Conservation (phyloP, 2,797 vertebrate species). For the Clarias laeviceps region DNA sequence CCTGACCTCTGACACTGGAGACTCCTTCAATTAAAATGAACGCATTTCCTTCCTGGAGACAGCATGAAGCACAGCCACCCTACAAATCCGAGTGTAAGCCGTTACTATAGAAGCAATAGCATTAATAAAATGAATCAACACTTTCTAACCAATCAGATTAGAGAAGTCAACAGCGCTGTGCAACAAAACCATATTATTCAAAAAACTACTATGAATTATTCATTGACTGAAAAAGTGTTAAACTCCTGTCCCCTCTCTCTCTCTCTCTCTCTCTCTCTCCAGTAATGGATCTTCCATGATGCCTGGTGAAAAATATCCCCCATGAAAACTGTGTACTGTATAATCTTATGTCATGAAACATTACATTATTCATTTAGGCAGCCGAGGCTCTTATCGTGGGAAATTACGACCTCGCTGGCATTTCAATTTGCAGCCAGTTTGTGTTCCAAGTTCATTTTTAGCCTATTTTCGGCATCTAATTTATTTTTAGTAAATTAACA, state of each 20-base stretch:
- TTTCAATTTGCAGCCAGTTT: slow-evolving; percentile 32
- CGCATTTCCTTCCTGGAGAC: neutral
- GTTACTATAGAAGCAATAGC: neutral
- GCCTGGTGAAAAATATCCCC: slow-evolving; percentile 23
- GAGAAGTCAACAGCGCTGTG: neutral
- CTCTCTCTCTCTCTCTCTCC: neutral
- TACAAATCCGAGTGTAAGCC: neutral
- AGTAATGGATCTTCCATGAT: slow-evolving; percentile 29
- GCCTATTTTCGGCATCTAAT: slow-evolving; percentile 9
- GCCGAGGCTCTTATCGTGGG: slow-evolving; percentile 1
- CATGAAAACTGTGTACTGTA: slow-evolving; percentile 29
- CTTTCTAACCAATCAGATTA: neutral
- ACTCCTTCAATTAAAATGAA: neutral
- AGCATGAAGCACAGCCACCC: neutral
- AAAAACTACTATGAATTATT: neutral
- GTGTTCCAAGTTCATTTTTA: slow-evolving; percentile 18
- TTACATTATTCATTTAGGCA: slow-evolving; percentile 19
- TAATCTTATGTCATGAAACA: slow-evolving; percentile 12
- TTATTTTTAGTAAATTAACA: slow-evolving; percentile 41
- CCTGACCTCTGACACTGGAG: neutral
- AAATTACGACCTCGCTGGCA: slow-evolving; percentile 18
- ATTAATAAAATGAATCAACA: neutral
- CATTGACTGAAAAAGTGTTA: neutral
- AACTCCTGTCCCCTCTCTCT: neutral
- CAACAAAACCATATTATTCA: neutral